These are phyloP conservation scores for Gallinago paraguaiae DNA, from an alignment of 2,113 vertebrate genomes.

Conservation along the genomic window DNA sequence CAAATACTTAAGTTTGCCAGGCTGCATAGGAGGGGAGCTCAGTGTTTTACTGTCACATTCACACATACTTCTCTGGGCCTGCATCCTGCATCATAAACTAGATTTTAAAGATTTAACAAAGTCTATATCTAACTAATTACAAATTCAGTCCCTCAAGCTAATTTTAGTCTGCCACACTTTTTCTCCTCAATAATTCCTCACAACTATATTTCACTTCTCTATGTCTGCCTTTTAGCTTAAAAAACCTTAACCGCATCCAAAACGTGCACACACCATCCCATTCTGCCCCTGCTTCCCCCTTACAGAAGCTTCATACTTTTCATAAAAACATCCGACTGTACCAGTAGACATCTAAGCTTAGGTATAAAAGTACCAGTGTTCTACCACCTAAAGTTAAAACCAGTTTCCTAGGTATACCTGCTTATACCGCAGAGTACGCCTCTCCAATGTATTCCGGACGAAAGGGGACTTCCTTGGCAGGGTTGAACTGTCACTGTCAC, in stretches of 20 bases:
- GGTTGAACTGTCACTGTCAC: constrained; percentile 98
- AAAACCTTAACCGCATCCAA: neutral
- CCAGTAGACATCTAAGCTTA: neutral
- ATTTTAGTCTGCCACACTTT: neutral
- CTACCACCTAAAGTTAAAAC: neutral
- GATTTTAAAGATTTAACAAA: neutral
- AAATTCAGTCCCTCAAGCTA: neutral
- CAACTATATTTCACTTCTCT: neutral
- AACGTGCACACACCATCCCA: neutral
- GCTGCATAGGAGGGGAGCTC: neutral
- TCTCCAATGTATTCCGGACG: constrained; percentile 93
- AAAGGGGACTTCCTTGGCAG: constrained; percentile 94
- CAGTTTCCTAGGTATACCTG: constrained; percentile 77
- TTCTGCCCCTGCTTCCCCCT: too few species aligned
- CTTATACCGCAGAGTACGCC: constrained; percentile 91
- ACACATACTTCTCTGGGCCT: neutral
- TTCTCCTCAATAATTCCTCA: neutral
- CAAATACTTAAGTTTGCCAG: neutral
- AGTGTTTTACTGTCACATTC: neutral
- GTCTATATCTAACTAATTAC: neutral
- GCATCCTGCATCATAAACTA: neutral
- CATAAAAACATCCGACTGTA: neutral
- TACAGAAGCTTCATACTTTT: neutral
- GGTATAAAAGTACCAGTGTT: neutral
- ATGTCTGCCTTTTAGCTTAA: neutral